Percentiles rank a stretch among this genome's conserved stretches.
phyloP scores from a whole-genome alignment of 2,888 invertebrate species.

The Eucera pruinosa region DNA sequence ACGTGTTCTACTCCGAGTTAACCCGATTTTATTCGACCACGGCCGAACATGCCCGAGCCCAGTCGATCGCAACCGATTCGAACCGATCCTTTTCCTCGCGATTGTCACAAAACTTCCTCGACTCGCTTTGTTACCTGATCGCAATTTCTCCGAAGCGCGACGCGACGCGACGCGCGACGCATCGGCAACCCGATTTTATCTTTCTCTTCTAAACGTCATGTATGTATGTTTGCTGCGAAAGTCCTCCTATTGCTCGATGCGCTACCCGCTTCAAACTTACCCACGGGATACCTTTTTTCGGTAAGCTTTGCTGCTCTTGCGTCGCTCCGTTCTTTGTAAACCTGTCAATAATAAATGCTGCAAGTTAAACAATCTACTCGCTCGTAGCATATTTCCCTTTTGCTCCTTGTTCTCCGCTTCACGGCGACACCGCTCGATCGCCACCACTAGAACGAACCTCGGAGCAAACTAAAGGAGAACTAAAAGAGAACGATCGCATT shows the following conservation, averaged over 20 bases:
- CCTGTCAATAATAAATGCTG: neutral
- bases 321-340: too few species aligned
- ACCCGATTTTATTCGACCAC: constrained; percentile 42
- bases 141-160: constrained; percentile 6
- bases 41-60: constrained; percentile 40
- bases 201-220: neutral
- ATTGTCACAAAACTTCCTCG: constrained; percentile 20
- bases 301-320: constrained; percentile 14
- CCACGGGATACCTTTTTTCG: neutral
- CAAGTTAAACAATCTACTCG: neutral
- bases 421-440: neutral
- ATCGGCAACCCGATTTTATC: neutral
- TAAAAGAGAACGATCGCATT: neutral
- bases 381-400: too few species aligned
- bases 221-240: constrained; percentile 4
- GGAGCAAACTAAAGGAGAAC: too few species aligned
- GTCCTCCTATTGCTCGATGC: neutral
- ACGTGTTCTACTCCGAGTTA: constrained; percentile 42
- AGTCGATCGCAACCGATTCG: constrained; percentile 49
- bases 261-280: too few species aligned
- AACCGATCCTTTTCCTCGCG: constrained; percentile 36
- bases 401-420: too few species aligned
- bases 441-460: neutral
- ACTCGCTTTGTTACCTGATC: neutral
- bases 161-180: too few species aligned